Conservation (phyloP, 2,888 invertebrate species). For the Merodon equestris region DNA sequence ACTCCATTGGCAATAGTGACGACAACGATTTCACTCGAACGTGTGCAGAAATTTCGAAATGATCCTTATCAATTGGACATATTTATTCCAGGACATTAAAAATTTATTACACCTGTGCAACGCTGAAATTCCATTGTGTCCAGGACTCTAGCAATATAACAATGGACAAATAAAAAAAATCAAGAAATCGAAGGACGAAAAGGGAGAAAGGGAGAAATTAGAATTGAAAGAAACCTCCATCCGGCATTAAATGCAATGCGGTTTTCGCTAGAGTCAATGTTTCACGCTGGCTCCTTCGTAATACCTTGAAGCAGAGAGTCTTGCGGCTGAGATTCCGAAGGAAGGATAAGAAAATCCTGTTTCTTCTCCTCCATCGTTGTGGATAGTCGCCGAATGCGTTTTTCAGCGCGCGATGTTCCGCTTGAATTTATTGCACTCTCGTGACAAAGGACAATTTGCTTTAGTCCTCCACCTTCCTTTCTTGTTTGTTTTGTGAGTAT, state of each 20-base stretch:
- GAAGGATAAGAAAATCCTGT: too few species aligned
- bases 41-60: conserved; percentile 53
- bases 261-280: conserved; percentile 19
- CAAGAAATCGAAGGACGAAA: not conserved
- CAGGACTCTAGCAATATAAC: conserved; percentile 4
- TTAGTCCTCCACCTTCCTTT: conserved; percentile 3
- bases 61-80: conserved; percentile 68
- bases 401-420: conserved; percentile 30
- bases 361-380: too few species aligned
- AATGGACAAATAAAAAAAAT: conserved; percentile 3
- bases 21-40: conserved; percentile 51
- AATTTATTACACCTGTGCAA: conserved; percentile 65
- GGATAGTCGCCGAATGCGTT: conserved; percentile 27
- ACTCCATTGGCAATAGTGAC: not conserved
- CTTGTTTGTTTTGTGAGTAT: too few species aligned
- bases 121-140: conserved; percentile 39
- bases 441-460: conserved; percentile 65
- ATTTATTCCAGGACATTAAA: conserved; percentile 67
- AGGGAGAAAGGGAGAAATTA: not conserved
- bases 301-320: too few species aligned
- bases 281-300: not conserved
- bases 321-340: too few species aligned
- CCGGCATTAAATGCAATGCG: not conserved
- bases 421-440: conserved; percentile 61
- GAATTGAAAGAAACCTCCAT: conserved; percentile 4